Evolutionary conservation across 2,113 vertebrate genomes (phyloP), one percentile per base, ranked within the genome.

Genomic region (Echinops telfairi): DNA sequence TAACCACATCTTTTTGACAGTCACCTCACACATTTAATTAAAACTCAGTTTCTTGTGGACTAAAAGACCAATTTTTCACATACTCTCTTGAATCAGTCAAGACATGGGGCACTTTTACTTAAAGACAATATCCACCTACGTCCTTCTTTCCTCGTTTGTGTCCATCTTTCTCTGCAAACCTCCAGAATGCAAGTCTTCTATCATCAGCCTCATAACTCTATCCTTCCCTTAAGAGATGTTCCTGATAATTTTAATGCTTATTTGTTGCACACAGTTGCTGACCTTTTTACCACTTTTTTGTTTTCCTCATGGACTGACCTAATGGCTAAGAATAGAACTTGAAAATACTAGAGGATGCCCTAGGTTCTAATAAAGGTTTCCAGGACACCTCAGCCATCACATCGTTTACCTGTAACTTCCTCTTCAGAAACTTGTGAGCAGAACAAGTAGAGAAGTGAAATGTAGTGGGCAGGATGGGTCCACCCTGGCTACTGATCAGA

Each of bases 331-430:
- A 17, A 75, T n/a, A 57, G 12, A 53, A 53, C 1, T 53, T 53
- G 47, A 14, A 53, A 53, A 62, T 36, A 29, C 19, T 19, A 86
- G 14, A 57, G 27, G 57, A 80, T 80, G 23, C 27, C 29, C 16
- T 90, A 7, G 14, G 4, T n/a, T 47, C 68, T 43, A 73, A 16
- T 78, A 29, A 80, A 20, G 23, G 14, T 53, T 62, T 33, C 60
- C 76, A 71, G 31, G 47, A 31, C 23, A 33, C 7, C 33, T 86
- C 75, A 70, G 81, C 20, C 29, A 36, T 43, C 53, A 8, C 1
- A 14, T 80, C 38, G 60, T 19, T 93, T 93, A 88, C 79, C 91
- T 84, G 79, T 12, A n/a, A 60, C 36, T 60, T 88, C 29, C 22
- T 91, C 90, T 62, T 27, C 47, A 86, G 38, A 81, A 29, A 33